Percentiles rank a stretch among this genome's conserved stretches.
phyloP scores from a whole-genome alignment of 2,888 invertebrate species.

The Drosophila emarginata region DNA sequence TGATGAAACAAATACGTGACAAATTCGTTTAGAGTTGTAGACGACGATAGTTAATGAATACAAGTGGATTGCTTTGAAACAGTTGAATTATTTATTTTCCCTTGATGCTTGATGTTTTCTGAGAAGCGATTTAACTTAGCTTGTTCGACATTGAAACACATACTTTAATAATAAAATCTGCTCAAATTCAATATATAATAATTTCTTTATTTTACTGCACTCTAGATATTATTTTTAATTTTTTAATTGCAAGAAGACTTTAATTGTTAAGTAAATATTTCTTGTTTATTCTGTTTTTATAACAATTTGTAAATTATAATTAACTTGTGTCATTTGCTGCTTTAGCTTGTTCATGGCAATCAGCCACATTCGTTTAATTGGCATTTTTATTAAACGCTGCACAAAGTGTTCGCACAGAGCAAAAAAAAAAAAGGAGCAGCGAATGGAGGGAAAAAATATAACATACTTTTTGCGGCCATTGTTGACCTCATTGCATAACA shows the following conservation, averaged over 20 bases:
- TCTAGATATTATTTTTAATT: neutral
- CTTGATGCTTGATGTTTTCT: no score
- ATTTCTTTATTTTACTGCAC: no score
- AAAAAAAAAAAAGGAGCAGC: slow-evolving; percentile 31
- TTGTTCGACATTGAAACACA: no score
- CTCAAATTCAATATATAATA: no score
- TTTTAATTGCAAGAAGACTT: neutral
- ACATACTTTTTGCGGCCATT: slow-evolving; percentile 56
- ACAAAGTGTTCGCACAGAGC: slow-evolving; percentile 2
- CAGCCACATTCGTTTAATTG: slow-evolving; percentile 69
- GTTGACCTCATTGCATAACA: slow-evolving; percentile 75
- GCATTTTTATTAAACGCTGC: slow-evolving; percentile 66
- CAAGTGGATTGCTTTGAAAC: no score
- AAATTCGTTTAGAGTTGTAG: no score
- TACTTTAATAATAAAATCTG: no score
- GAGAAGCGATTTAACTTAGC: no score
- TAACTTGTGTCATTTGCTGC: slow-evolving; percentile 59
- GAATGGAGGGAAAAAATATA: slow-evolving; percentile 31
- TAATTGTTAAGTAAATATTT: neutral
- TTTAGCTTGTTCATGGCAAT: slow-evolving; percentile 24
- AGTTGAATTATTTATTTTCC: no score
- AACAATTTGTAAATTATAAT: slow-evolving; percentile 64
- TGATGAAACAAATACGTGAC: no score
- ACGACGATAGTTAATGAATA: no score
- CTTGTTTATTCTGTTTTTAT: slow-evolving; percentile 32